Base-by-base conservation (phyloP, 2,888 invertebrate species). In the Ormyrus labotus region DNA sequence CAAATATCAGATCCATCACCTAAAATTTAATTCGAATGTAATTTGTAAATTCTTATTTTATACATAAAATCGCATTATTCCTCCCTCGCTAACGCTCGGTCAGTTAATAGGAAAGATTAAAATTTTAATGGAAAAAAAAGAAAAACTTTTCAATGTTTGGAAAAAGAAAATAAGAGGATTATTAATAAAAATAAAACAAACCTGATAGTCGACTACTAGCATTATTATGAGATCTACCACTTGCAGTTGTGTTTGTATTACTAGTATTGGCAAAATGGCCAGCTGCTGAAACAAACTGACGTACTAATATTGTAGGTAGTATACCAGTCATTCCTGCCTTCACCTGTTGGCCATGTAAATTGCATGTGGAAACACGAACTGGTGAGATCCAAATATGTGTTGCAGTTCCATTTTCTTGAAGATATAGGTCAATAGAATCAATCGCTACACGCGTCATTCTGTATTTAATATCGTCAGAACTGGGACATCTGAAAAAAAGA, bases 321-420 rank as follows among this genome's bases (percentile, higher is more conserved):
- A 98, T 92, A 6, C 96, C 96, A 4, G 98, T 98, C 50, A 98
- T 93, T 0, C 98, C 98, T 3, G 96, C 95, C 85, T 96, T 96
- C 53, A 97, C 97, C 86, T 96, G 96, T 84, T 96, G 95, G 0
- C 98, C 98, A 88, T 99, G 98, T n/a, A 99, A 93, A 92, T 99
- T 99, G 88, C 99, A 99, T 68, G 95, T 96, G 45, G 98, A 95
- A 81, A 98, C 91, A 70, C 98, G 94, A 55, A 98, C 93, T 1
- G 98, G 98, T 34, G 96, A 96, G 85, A 97, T 93, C 96, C 97
- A 97, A 1, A 97, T 92, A 88, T 97, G 97, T 51, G 98, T 91
- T 0, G 97, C 96, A 4, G 97, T 96, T 63, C 96, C 96, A 55
- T 94, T 93, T 90, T 99, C 99, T 65, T 98, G 96, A 70, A 99